phyloP scores from a whole-genome alignment of 2,888 invertebrate species.

The Gymnocheta viridis region DNA sequence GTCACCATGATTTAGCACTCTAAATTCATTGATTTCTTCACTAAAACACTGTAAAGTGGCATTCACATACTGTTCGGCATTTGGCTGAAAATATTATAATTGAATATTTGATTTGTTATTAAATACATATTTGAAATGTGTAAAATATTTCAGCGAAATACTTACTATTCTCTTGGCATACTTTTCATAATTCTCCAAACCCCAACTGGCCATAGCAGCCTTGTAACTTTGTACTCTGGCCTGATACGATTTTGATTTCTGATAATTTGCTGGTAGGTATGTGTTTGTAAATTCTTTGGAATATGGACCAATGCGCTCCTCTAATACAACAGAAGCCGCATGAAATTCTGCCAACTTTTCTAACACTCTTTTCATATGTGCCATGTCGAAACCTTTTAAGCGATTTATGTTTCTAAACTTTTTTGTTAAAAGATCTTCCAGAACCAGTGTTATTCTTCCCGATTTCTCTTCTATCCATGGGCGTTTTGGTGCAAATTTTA shows the following conservation, averaged over 20 bases:
- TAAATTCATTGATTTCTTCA: constrained; percentile 75
- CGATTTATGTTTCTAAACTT: constrained; percentile 79
- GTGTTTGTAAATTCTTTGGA: constrained; percentile 76
- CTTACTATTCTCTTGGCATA: constrained; percentile 77
- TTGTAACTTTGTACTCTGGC: constrained; percentile 76
- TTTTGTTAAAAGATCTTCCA: constrained; percentile 77
- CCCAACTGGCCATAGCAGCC: constrained; percentile 77
- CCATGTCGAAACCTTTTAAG: constrained; percentile 77
- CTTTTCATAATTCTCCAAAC: constrained; percentile 74
- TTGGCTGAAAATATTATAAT: constrained; percentile 72
- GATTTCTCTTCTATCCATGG: constrained; percentile 75
- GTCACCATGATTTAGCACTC: constrained; percentile 81
- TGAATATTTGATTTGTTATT: too few relatives aligned
- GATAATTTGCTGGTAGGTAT: constrained; percentile 78
- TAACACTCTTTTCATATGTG: constrained; percentile 78
- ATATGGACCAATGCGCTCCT: constrained; percentile 75
- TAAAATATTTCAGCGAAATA: neutral
- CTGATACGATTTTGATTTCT: constrained; percentile 77
- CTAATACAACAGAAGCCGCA: constrained; percentile 78
- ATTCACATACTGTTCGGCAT: constrained; percentile 78
- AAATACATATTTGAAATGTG: too few relatives aligned
- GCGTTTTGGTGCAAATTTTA: constrained; percentile 78
- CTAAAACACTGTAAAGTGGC: constrained; percentile 75
- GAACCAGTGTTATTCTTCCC: constrained; percentile 76
- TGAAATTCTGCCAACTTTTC: constrained; percentile 80